Evolutionary conservation across 2,113 vertebrate genomes (phyloP).

Genomic region (Willisornis vidua): DNA sequence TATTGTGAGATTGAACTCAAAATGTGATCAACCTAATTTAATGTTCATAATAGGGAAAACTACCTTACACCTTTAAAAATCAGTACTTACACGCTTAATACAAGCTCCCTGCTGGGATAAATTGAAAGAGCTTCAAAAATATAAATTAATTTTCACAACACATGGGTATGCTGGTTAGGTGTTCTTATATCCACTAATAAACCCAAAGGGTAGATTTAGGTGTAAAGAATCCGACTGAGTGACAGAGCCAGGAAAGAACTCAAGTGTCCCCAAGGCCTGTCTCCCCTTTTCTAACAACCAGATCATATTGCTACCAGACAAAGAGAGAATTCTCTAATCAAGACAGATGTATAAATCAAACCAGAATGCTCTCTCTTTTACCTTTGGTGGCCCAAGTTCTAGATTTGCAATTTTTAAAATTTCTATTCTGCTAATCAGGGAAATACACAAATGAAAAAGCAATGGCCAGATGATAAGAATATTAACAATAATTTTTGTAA

Average conservation of each 20-base stretch:
- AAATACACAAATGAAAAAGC: neutral
- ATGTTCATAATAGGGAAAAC: neutral
- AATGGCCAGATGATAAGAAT: neutral
- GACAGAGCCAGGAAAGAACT: neutral
- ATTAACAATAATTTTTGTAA: neutral
- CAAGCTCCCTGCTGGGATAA: neutral
- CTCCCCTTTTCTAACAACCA: constrained; percentile 3
- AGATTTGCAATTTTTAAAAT: neutral
- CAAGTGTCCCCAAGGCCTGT: neutral
- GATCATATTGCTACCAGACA: constrained; percentile 8
- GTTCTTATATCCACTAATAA: neutral
- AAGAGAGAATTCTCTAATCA: constrained; percentile 27
- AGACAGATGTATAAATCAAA: constrained; percentile 18
- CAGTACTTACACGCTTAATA: neutral
- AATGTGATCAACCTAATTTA: neutral
- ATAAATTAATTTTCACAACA: neutral
- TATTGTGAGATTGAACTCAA: neutral
- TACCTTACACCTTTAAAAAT: neutral
- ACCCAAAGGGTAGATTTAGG: neutral
- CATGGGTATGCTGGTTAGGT: neutral
- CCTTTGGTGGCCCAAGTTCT: neutral
- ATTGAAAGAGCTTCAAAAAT: neutral
- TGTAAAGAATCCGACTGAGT: neutral
- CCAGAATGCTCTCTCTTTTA: neutral
- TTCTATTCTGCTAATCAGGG: neutral